Evolutionary conservation across 2,113 vertebrate genomes (phyloP), one percentile per base, ranked within the genome.

Genomic region (Phyllopteryx taeniolatus): DNA sequence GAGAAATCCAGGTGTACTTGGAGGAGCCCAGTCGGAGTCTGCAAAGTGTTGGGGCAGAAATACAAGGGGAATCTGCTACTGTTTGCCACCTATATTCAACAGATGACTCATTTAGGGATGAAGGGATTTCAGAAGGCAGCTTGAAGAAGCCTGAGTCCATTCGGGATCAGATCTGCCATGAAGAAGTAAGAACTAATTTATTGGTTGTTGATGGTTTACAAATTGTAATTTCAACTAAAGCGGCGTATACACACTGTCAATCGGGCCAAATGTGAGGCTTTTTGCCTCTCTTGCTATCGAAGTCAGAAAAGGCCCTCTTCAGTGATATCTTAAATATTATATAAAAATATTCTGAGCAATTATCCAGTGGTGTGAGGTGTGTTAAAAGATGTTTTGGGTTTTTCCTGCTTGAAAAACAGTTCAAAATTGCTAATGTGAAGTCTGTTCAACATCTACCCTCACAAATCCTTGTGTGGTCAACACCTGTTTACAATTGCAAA

Each of bases 131-230:
- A 2, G 20, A 61, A 22, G 13, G n/a, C 49, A 70, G 59, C 57
- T 20, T 51, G 53, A 73, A 27, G 53, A 70, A 78, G 22, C 31
- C 65, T 31, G 68, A 42, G 44, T 15, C 4, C 13, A 65, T 44
- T 6, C 7, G 9, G 35, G 62, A 70, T 2, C 42, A 46, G 31
- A 69, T 43, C 27, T 27, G 6, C 22, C 20, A 33, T 0, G 1
- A 74, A 42, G 53, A 76, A 71, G 84, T 84, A 65, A 77, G 75
- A 0, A 19, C 14, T n/a, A 8, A 22, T 43, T 42, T 49, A 20
- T 15, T 0, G 5, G 2, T 56, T 22, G 17, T 53, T 53, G 49
- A 39, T 39, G 3, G 1, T 5, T 39, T 8, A 19, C 17, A 53
- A 53, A 53, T 53, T 53, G 17, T 20, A 19, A 22, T 56, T 56